phyloP scores from a whole-genome alignment of 2,113 vertebrate genomes.

The Hemicordylus capensis region DNA sequence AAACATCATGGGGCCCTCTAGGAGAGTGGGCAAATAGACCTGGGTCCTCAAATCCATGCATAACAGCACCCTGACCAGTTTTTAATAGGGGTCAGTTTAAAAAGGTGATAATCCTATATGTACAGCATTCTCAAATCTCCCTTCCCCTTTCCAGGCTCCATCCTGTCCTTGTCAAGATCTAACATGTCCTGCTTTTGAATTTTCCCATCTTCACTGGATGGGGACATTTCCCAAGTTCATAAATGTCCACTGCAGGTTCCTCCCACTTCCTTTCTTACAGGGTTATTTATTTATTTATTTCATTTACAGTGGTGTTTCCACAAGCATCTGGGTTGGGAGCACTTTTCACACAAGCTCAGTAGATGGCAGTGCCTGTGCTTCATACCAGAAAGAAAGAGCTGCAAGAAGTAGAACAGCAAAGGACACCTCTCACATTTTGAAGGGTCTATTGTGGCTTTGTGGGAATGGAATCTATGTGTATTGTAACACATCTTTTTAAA shows the following conservation, averaged over 20 bases:
- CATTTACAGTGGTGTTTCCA: neutral
- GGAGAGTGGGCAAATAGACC: no score
- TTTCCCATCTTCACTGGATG: neutral
- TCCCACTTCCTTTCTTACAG: no score
- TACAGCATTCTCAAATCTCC: neutral
- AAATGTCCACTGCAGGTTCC: neutral
- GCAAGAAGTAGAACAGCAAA: neutral
- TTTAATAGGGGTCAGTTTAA: neutral
- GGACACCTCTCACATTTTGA: neutral
- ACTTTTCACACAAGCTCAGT: neutral
- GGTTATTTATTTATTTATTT: no score
- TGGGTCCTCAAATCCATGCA: no score
- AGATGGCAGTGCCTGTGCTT: neutral
- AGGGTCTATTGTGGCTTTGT: no score
- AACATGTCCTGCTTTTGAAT: neutral
- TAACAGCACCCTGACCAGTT: no score
- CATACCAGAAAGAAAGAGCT: neutral
- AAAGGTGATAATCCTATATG: neutral
- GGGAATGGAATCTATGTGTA: no score
- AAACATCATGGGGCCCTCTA: no score
- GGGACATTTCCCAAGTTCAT: neutral
- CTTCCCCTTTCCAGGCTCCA: neutral
- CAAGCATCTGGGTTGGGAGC: neutral
- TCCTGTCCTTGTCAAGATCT: neutral
- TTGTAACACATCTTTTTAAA: no score